Base-by-base conservation (phyloP, 2,888 invertebrate species). In the Erebia ligea region DNA sequence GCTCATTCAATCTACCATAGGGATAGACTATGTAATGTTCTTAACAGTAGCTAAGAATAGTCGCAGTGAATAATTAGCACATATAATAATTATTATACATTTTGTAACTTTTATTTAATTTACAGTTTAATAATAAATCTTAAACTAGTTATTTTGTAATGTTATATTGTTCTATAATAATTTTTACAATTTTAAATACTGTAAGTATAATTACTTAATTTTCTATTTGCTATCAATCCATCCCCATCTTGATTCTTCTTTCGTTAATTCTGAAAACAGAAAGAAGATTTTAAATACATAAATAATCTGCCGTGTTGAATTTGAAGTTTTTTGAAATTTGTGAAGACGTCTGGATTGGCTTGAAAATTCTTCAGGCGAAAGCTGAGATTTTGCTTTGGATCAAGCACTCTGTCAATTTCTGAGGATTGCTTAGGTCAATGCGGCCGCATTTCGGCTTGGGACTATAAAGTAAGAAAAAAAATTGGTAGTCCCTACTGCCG, bases 201-300 rank as follows among this genome's bases (percentile, higher is more conserved):
- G 19, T 17, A 17, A n/a, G 8, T 19, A 19, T 52, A 19, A 50
- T n/a, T 13, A 42, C 17, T 11, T 40, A n/a, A 10, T 13, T 15
- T n/a, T 19, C 8, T 17, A 52, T 19, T 19, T 19, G 54, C 19
- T 34, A n/a, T 68, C 50, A 74, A 6, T 67, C 71, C 65, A 68
- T 45, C 15, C 64, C 73, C 73, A 75, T 73, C 40, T 71, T 73
- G 67, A 77, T 67, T n/a, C 77, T 77, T 54, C 74, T 74, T 54
- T 76, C 77, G 67, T 78, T 79, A 50, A 78, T 75, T 68, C 79
- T 79, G 77, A 19, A 76, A 77, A 66, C 58, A 54, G 62, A 70
- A 76, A 40, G 52, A 50, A 62, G 21, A 8, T 2, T 67, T 21
- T 25, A 8, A 34, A 17, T 40, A 21, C 6, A 56, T 68, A n/a